phyloP scores from a whole-genome alignment of 2,113 vertebrate genomes.

The Rissa tridactyla region DNA sequence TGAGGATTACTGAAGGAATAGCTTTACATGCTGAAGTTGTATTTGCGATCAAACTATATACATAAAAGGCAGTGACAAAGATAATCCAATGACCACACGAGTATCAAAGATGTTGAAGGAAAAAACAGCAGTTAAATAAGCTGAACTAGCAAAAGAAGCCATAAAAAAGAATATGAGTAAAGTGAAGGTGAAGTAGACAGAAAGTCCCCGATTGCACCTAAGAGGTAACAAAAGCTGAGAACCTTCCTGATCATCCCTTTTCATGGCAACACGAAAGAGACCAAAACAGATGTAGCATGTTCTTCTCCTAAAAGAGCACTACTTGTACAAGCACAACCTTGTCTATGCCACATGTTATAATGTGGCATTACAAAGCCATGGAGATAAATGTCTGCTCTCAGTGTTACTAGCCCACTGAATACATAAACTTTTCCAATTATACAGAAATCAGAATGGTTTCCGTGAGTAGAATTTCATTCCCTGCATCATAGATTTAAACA shows the following conservation, averaged over 20 bases:
- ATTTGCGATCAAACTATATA: not conserved
- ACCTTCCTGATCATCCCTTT: not conserved
- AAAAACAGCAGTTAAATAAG: not conserved
- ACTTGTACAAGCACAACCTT: not conserved
- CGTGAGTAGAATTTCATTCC: conserved; percentile 29
- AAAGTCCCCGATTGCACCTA: not conserved
- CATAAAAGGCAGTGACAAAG: not conserved
- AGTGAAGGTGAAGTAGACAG: not conserved
- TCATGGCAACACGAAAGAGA: not conserved
- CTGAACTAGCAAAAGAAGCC: not conserved
- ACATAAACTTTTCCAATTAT: conserved; percentile 37
- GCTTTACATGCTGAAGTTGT: not conserved
- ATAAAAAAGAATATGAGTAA: not conserved
- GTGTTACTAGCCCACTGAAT: not conserved
- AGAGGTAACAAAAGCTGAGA: not conserved
- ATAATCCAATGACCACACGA: not conserved
- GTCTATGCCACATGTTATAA: not conserved
- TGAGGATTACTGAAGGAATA: not conserved
- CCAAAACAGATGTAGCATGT: not conserved
- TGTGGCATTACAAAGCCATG: not conserved
- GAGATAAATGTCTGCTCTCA: not conserved
- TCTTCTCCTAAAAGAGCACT: not conserved
- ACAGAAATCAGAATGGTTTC: conserved; percentile 26
- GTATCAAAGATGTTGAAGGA: not conserved
- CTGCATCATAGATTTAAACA: conserved; percentile 50